A percentile compares a stretch with the other conserved stretches of the same genome.
Conservation (phyloP, 2,888 invertebrate species). For the Orthonevra nobilis region DNA sequence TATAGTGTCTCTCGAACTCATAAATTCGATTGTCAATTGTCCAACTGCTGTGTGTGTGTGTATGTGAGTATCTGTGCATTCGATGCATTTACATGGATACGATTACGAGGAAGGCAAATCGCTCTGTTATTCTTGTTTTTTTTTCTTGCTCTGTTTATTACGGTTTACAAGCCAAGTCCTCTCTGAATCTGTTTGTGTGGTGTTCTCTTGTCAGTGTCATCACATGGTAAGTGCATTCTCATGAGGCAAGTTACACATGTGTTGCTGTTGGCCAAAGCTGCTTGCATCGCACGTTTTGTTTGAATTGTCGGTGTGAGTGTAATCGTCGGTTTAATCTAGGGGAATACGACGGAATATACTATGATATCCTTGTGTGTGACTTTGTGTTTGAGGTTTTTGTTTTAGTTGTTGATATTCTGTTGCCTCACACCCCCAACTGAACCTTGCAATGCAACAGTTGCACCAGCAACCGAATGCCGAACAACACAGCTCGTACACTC, state of each 20-base stretch:
- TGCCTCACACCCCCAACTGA: neutral
- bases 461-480: neutral
- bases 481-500: neutral
- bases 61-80: conserved; percentile 13
- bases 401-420: neutral
- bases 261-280: conserved; percentile 13
- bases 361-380: neutral
- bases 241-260: conserved; percentile 38
- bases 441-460: conserved; percentile 46
- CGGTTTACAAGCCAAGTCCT: too few species aligned
- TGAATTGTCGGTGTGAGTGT: too few species aligned
- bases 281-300: too few species aligned
- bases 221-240: conserved; percentile 37
- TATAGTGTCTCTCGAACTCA: conserved; percentile 36
- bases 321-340: too few species aligned
- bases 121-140: conserved; percentile 68
- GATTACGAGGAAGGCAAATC: conserved; percentile 43
- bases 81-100: conserved; percentile 54
- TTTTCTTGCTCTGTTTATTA: neutral
- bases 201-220: conserved; percentile 6
- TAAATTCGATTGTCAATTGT: conserved; percentile 69
- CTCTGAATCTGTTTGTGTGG: neutral
- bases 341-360: too few species aligned
- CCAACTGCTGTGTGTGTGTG: conserved; percentile 18
- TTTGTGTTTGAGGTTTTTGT: neutral